These are phyloP conservation scores for Setipinna tenuifilis DNA, from an alignment of 2,797 vertebrate species.

Conservation along the genomic window DNA sequence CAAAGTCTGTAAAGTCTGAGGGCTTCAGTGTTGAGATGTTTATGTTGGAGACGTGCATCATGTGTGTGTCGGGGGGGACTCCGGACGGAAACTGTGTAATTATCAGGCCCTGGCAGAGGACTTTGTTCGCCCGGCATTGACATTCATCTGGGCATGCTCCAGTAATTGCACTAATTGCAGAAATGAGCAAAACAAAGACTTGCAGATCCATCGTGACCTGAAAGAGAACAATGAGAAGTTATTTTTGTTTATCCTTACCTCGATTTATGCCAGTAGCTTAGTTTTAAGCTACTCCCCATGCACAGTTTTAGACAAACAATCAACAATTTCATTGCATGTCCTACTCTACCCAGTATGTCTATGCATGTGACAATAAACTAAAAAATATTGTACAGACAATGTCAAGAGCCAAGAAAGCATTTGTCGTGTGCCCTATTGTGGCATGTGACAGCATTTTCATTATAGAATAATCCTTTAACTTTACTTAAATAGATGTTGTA, in stretches of 20 bases:
- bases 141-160: slow-evolving; percentile 68
- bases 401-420: too few relatives aligned
- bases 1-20: slow-evolving; percentile 61
- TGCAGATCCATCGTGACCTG: slow-evolving; percentile 62
- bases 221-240: background rate
- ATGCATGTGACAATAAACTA: background rate
- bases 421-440: too few relatives aligned
- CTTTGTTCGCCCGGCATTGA: slow-evolving; percentile 47
- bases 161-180: slow-evolving; percentile 53
- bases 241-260: background rate
- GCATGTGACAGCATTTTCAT: too few relatives aligned
- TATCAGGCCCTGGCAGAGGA: slow-evolving; percentile 50
- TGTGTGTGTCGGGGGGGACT: slow-evolving; percentile 52
- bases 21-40: slow-evolving; percentile 65
- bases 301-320: too few relatives aligned
- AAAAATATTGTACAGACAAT: too few relatives aligned
- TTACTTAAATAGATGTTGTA: too few relatives aligned
- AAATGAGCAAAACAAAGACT: slow-evolving; percentile 57
- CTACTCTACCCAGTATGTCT: too few relatives aligned
- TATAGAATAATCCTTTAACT: too few relatives aligned
- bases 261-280: background rate
- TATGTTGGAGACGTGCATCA: slow-evolving; percentile 54
- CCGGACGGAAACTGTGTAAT: slow-evolving; percentile 66
- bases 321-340: too few relatives aligned
- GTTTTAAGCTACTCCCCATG: too few relatives aligned